Evolutionary conservation across 2,113 vertebrate genomes (phyloP).

Genomic region (Mus musculus): GRCm39 chr5:48348501-48349000

Average conservation of each 20-base stretch:
- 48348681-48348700: not conserved
- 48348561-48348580: not conserved
- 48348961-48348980: conserved; percentile 15
- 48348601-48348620: not conserved
- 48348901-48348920: not conserved
- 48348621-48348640: not conserved
- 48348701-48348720: not conserved
- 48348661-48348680: not conserved
- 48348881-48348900: not conserved
- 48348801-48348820: not conserved
- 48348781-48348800: conserved; percentile 44
- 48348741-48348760: conserved; percentile 21
- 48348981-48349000: conserved; percentile 31
- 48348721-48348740: not conserved
- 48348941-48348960: not conserved
- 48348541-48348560: not conserved
- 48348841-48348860: not conserved
- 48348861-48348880: not conserved
- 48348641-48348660: conserved; percentile 35
- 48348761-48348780: not conserved
- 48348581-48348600: not conserved
- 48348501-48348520: not conserved
- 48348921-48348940: conserved; percentile 25
- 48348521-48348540: not conserved
- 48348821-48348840: conserved; percentile 35